These are phyloP conservation scores for Trematocara unimaculatum DNA, from an alignment of 2,113 vertebrate genomes.

Conservation along the genomic window DNA sequence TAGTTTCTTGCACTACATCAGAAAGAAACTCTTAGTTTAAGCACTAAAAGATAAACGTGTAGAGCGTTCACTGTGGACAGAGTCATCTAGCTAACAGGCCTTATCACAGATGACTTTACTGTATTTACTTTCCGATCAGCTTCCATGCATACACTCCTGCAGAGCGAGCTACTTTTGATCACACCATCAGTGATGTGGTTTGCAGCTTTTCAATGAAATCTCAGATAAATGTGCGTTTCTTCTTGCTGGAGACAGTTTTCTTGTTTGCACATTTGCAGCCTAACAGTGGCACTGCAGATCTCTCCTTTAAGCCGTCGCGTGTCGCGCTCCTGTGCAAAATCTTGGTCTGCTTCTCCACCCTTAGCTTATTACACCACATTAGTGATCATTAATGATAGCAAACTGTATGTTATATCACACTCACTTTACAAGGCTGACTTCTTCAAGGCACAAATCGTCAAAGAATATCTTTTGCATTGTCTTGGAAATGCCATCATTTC, in stretches of 20 bases:
- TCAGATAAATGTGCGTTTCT: neutral
- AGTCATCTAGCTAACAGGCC: neutral
- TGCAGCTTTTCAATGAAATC: neutral
- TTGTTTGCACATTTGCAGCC: neutral
- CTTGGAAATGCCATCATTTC: neutral
- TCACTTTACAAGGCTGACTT: neutral
- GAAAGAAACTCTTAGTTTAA: neutral
- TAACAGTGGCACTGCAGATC: neutral
- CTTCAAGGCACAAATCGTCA: neutral
- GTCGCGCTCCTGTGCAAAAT: neutral
- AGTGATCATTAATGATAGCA: conserved; percentile 2
- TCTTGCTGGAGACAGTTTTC: neutral
- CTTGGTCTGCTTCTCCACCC: neutral
- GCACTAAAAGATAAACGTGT: neutral
- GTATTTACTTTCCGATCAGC: neutral
- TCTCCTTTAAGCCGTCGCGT: neutral
- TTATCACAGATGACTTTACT: neutral
- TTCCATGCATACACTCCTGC: neutral
- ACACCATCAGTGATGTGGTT: neutral
- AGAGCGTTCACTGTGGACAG: neutral
- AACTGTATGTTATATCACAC: neutral
- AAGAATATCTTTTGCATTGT: neutral
- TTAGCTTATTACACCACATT: conserved; percentile 6
- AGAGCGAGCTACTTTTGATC: neutral
- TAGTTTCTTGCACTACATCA: neutral